Evolutionary conservation across 1,140 invertebrate species (phyloP).

Genomic region (Brachionus paranguensis): DNA sequence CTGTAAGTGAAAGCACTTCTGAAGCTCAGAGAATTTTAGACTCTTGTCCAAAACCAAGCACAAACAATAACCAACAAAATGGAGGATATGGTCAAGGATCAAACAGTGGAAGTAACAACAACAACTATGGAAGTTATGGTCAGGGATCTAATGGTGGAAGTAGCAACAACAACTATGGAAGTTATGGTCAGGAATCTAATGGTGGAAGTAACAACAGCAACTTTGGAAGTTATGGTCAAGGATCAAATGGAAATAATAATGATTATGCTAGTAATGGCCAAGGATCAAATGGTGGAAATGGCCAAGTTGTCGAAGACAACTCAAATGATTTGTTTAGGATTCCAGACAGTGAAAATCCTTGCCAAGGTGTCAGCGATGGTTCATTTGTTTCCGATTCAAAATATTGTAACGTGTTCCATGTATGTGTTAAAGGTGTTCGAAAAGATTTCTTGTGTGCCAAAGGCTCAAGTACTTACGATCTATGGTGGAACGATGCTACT

Average conservation of each 20-base stretch:
- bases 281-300: no score
- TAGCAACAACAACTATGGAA: no score
- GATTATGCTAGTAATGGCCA: no score
- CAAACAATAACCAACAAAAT: neutral
- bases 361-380: constrained; percentile 18
- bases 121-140: neutral
- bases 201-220: no score
- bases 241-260: no score
- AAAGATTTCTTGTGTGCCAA: constrained; percentile 32
- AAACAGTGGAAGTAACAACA: neutral
- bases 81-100: neutral
- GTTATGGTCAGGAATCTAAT: no score
- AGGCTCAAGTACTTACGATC: constrained; percentile 32
- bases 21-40: constrained; percentile 9
- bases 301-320: neutral
- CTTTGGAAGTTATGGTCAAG: no score
- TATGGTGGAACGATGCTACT: constrained; percentile 37
- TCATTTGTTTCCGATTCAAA: neutral
- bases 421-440: constrained; percentile 26
- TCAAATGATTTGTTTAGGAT: constrained; percentile 15
- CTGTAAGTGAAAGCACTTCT: neutral
- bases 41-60: constrained; percentile 15
- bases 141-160: neutral
- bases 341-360: constrained; percentile 24
- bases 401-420: constrained; percentile 39